Base-by-base conservation (phyloP, 2,113 vertebrate genomes). In the Bufo bufo region DNA sequence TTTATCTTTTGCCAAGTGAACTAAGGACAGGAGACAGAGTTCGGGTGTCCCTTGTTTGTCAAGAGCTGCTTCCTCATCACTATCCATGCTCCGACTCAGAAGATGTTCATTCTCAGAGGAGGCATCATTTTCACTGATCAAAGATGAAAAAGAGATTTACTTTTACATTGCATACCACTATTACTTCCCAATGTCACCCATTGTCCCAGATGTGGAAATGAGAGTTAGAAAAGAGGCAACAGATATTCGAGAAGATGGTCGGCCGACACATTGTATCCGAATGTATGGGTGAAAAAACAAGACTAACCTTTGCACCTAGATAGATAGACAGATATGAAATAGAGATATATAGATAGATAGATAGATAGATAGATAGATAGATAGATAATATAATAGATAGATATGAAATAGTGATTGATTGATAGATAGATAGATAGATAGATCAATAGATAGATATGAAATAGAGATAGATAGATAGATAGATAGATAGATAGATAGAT, bases 101-200 rank as follows among this genome's bases (percentile, higher is more conserved):
- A 99, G 95, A 93, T 97, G 96, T 92, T 99, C 98, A 0, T 99
- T 99, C 92, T 99, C 98, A 0, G 98, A 99, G 0, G 98, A 99
- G 0, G 97, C 98, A 5, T 99, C 98, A 0, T 99, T 99, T 94
- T 99, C 98, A 88, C 98, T 99, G 93, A 6, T 43, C 5, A 49
- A 47, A 19, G 17, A 85, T 58, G 66, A 59, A 61, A 17, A 47
- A 14, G 47, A 0, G 0, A 47, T 58, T 56, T 59, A 58, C 20
- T 52, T 58, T 19, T 54, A 58, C 8, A 45, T 65, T 20, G 79
- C 33, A 81, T 4, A n/a, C 23, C 54, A 16, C 6, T 19, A 59
- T 10, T 3, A 49, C 20, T 3, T 75, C 7, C 17, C 11, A 3
- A 75, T 45, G 20, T 72, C 71, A 50, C 7, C 5, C 8, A 50